phyloP scores from a whole-genome alignment of 35 echinoderm and acorn worm species.

The Chiridota heheva region DNA sequence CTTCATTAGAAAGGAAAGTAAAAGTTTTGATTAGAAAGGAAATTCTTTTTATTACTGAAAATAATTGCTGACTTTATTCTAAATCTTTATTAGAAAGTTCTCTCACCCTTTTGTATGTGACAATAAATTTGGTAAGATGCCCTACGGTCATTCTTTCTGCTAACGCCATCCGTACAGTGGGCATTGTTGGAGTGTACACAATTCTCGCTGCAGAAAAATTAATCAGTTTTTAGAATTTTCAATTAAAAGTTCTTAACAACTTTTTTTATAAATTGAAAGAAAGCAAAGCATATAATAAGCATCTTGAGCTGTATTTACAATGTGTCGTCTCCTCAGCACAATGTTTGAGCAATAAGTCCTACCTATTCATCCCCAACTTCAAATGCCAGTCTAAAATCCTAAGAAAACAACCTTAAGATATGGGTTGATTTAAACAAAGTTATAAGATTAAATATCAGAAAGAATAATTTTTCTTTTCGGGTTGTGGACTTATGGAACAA shows the following conservation, averaged over 20 bases:
- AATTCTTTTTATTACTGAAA: background rate
- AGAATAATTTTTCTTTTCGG: too few relatives aligned
- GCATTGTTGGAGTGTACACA: conserved; percentile 54
- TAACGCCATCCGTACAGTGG: conserved; percentile 42
- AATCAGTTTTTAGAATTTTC: background rate
- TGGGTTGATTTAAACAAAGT: too few relatives aligned
- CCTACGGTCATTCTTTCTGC: conserved; percentile 50
- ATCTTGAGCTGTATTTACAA: background rate
- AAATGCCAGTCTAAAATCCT: too few relatives aligned
- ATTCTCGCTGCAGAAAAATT: conserved; percentile 52
- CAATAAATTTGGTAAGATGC: conserved; percentile 91
- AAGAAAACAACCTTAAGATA: too few relatives aligned
- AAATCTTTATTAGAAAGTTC: background rate
- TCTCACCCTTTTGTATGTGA: conserved; percentile 84
- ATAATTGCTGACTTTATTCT: background rate
- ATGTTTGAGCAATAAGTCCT: background rate
- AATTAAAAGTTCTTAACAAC: background rate
- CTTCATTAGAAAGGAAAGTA: background rate
- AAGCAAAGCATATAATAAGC: background rate
- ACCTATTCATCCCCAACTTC: too few relatives aligned
- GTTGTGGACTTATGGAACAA: too few relatives aligned
- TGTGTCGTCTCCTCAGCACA: background rate
- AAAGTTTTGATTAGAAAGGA: background rate
- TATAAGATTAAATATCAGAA: too few relatives aligned
- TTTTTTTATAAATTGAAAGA: background rate